Percentiles rank a stretch among this genome's conserved stretches.
Evolutionary conservation across 2,888 invertebrate genomes (phyloP).

Genomic region (Bombylius major): DNA sequence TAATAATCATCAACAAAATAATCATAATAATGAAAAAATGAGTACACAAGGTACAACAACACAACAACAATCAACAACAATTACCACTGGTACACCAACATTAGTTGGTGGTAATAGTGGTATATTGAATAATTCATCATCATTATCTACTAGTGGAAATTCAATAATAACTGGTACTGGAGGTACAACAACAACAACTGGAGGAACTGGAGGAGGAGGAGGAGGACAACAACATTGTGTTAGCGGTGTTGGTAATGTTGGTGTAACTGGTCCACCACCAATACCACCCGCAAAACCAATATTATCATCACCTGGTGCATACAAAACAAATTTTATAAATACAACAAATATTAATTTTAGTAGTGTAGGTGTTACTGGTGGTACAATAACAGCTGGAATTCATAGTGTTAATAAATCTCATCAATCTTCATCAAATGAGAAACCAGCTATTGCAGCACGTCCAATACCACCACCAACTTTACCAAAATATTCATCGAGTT

Average conservation of each 20-base stretch:
- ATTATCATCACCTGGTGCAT: conserved; percentile 23
- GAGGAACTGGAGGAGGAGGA: neutral
- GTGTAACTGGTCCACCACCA: conserved; percentile 17
- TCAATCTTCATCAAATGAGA: conserved; percentile 16
- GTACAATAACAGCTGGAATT: conserved; percentile 20
- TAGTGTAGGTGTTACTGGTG: conserved; percentile 16
- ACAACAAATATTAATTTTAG: conserved; percentile 21
- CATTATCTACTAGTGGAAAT: neutral
- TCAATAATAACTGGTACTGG: neutral
- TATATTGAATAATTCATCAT: neutral
- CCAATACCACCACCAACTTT: conserved; percentile 67
- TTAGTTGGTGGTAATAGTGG: neutral
- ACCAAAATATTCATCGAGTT: conserved; percentile 67
- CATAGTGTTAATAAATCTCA: conserved; percentile 24
- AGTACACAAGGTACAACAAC: conserved; percentile 1
- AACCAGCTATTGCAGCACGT: conserved; percentile 40
- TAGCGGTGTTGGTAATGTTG: neutral
- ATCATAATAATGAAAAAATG: conserved; percentile 4
- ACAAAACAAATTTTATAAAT: conserved; percentile 23
- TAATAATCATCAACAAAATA: neutral
- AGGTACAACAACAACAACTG: neutral
- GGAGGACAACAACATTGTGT: too few relatives aligned
- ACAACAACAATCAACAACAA: neutral
- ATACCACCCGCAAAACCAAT: conserved; percentile 22
- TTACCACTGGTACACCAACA: neutral